Evolutionary conservation across 2,113 vertebrate species (phyloP), one percentile per base, ranked within the genome.

Genomic region (Calidris pugnax): DNA sequence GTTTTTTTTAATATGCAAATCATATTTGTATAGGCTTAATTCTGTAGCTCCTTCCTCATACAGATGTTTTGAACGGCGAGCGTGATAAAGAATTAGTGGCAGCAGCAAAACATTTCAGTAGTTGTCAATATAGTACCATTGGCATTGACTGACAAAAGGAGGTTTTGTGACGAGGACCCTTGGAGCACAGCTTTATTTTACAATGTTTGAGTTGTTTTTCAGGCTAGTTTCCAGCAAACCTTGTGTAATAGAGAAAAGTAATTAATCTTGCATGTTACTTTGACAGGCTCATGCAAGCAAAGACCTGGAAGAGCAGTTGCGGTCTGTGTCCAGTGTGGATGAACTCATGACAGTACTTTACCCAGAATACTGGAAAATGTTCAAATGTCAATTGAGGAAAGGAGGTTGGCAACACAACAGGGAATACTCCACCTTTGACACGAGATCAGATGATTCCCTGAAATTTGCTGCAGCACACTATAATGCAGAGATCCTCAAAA

Each of bases 261-360:
- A 95, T 77, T 81, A 41, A 77, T 80, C 45, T 88, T 82, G 57
- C 19, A 8, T 47, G 56, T 98, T 97, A 97, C 88, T 94, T 96
- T 89, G 87, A 87, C 97, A 99, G 99, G 98, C 98, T 87, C 93
- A 98, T 76, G 95, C 98, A 80, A 98, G 98, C 97, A 98, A 96
- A 88, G 98, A 99, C 71, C 97, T 99, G 98, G 99, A 99, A 96
- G 98, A 99, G 63, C 98, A 98, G 96, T 92, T 99, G 96, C 98
- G 99, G 17, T 98, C 99, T 3, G 99, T 98, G 73, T 99, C 99
- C 96, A 99, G 98, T 76, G 99, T 99, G 68, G 99, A 99, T 94
- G 99, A 99, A 91, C 98, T 99, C 89, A 99, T 99, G 99, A 99
- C 97, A 86, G 98, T 99, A 1, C 98, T 99, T 78, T 99, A 99